A percentile compares a stretch with the other conserved stretches of the same genome.
These are phyloP conservation scores for Actinostola sp. DNA, from an alignment of 92 coral and sea anemone genomes.

Conservation along the genomic window DNA sequence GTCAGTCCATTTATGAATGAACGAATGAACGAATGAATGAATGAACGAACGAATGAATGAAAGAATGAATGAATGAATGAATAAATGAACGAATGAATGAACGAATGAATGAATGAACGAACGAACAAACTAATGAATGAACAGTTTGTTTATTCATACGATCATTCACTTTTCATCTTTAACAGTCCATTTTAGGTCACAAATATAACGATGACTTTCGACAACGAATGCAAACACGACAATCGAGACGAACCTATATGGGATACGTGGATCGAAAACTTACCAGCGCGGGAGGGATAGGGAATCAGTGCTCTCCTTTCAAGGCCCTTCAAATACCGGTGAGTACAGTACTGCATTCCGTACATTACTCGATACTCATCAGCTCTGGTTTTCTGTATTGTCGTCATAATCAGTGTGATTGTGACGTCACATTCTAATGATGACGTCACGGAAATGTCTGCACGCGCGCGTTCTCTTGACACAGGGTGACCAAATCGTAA, in stretches of 20 bases:
- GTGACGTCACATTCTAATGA: too few relatives aligned
- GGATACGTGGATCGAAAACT: constrained; percentile 85
- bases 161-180: neutral
- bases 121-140: neutral
- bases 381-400: too few relatives aligned
- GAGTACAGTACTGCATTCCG: constrained; percentile 2
- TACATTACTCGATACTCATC: too few relatives aligned
- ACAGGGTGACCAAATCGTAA: too few relatives aligned
- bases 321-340: constrained; percentile 92
- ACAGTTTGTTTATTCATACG: neutral
- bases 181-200: constrained; percentile 90
- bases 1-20: too few relatives aligned
- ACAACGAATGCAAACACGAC: constrained; percentile 92
- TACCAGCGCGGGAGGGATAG: constrained; percentile 77
- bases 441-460: too few relatives aligned
- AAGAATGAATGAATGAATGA: constrained; percentile 3
- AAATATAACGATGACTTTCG: constrained; percentile 89
- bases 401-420: too few relatives aligned
- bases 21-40: neutral
- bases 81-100: neutral
- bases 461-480: too few relatives aligned
- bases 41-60: neutral
- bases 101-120: neutral
- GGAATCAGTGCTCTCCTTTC: constrained; percentile 87
- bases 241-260: constrained; percentile 79